Evolutionary conservation across 2,113 vertebrate species (phyloP), one percentile per base, ranked within the genome.

Genomic region (Callipepla californica): DNA sequence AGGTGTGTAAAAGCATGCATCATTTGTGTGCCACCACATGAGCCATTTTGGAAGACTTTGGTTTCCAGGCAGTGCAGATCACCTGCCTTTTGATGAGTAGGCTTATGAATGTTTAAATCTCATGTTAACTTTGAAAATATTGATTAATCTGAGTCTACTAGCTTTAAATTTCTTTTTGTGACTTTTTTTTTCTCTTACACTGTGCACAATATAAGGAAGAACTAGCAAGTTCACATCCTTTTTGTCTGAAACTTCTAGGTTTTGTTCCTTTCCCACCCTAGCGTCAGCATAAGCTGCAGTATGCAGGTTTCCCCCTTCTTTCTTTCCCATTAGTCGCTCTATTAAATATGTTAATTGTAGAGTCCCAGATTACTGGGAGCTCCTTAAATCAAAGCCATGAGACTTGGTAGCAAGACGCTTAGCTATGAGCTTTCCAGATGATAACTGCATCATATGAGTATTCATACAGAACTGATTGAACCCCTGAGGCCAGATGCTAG

Each of bases 331-430:
- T 96, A 95, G 95, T 93, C 77, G 95, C 91, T 96, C 90, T 95
- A 95, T 96, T 96, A 96, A 96, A 94, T 94, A 96, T 95, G 94
- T 95, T 96, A 96, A 96, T 94, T 96, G 90, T 94, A 86, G 73
- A 86, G 82, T 93, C 93, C 94, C 87, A 95, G 95, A 94, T 96
- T 96, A 91, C 85, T 94, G 85, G 89, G 94, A 96, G 87, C 87
- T 94, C 85, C 89, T 96, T 94, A 96, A 95, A 96, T 95, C 92
- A 95, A 93, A 93, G 83, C 91, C 87, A 65, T 86, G 90, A 96
- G 87, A 91, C 73, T 94, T 92, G 87, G 90, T 96, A 91, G 85
- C 85, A 94, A 93, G 87, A 40, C 66, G 45, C 92, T 94, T 88
- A 94, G 82, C 87, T 92, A 53, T 91, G 91, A 95, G 96, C 87